Percentiles rank a stretch among this genome's conserved stretches.
phyloP scores from a whole-genome alignment of 2,113 vertebrate genomes.

The Phoxinus phoxinus region DNA sequence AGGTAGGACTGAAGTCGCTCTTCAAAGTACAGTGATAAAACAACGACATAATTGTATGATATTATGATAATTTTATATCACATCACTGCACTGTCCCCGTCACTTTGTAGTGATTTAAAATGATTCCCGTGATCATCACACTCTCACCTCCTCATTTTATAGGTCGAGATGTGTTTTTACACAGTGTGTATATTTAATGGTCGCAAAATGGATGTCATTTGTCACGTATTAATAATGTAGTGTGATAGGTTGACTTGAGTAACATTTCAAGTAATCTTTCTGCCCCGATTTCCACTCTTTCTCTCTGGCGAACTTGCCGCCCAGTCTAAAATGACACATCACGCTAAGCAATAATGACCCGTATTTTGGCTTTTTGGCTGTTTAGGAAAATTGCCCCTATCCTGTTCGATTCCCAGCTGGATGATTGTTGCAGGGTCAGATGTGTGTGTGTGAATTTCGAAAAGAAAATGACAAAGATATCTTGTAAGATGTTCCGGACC shows the following conservation, averaged over 20 bases:
- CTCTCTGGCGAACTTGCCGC: background rate
- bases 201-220: slow-evolving; percentile 74
- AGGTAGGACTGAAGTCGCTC: slow-evolving; percentile 48
- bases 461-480: background rate
- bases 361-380: slow-evolving; percentile 10
- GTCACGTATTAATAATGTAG: slow-evolving; percentile 78
- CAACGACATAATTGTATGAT: slow-evolving; percentile 56
- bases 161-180: background rate
- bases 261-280: slow-evolving; percentile 12
- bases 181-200: slow-evolving; percentile 69
- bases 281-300: background rate
- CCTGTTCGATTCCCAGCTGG: slow-evolving; percentile 1
- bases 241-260: background rate
- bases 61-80: slow-evolving; percentile 4
- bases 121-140: slow-evolving; percentile 41
- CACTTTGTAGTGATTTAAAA: slow-evolving; percentile 3
- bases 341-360: slow-evolving; percentile 18
- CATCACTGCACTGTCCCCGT: background rate
- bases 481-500: background rate
- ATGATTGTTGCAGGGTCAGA: slow-evolving; percentile 5
- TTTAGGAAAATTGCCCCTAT: slow-evolving; percentile 26
- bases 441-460: background rate
- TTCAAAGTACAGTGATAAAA: slow-evolving; percentile 64
- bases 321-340: slow-evolving; percentile 14
- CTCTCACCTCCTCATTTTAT: slow-evolving; percentile 39